These are phyloP conservation scores for Urocolius indicus DNA, from an alignment of 2,113 vertebrate genomes.

Conservation along the genomic window DNA sequence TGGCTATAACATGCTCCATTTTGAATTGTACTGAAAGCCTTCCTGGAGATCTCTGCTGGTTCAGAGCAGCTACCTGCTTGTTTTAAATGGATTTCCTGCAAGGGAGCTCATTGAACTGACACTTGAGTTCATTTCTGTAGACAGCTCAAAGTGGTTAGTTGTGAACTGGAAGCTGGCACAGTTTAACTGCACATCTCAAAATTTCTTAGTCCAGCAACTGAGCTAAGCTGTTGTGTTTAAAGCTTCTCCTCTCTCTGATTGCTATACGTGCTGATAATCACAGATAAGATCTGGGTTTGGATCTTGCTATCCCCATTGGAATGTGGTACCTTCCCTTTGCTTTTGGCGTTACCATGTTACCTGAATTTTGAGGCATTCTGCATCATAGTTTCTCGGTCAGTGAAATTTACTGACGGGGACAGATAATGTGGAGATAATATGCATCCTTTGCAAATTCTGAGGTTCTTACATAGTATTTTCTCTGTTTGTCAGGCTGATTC, in stretches of 20 bases:
- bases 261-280: neutral
- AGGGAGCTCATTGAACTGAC: neutral
- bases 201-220: neutral
- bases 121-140: constrained; percentile 19
- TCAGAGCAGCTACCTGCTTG: constrained; percentile 17
- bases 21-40: constrained; percentile 6
- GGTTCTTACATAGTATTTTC: constrained; percentile 27
- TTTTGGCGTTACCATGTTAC: neutral
- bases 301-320: rapidly evolving
- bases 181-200: neutral
- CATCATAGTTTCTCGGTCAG: neutral
- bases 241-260: neutral
- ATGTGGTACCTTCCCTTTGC: neutral
- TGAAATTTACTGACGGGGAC: neutral
- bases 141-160: neutral
- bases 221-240: neutral
- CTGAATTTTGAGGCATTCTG: neutral
- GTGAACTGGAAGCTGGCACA: neutral
- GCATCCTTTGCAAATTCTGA: neutral
- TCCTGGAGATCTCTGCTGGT: neutral
- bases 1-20: neutral
- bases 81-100: constrained; percentile 60
- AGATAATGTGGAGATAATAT: neutral
- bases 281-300: neutral
- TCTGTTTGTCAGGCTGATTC: constrained; percentile 84